Base-by-base conservation (phyloP, 2,888 invertebrate genomes). In the Rutpela maculata region DNA sequence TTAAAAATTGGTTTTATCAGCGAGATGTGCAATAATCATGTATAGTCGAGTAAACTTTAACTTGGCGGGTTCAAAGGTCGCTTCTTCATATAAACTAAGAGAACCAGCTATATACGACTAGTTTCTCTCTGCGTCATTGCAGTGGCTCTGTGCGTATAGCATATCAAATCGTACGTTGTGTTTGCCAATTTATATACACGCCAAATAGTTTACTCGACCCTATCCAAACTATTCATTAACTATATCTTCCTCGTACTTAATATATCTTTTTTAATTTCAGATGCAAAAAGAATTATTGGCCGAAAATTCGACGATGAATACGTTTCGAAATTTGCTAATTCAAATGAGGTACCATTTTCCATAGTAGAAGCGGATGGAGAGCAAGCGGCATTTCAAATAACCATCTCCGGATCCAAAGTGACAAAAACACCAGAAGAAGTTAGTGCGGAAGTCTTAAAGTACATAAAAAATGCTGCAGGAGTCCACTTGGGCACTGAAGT, bases 381-480 rank as follows among this genome's bases (percentile, higher is more conserved):
- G 0, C 26, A 66, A 26, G 75, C 60, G 4, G 71, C 57, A 0
- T 75, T 43, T 18, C 19, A 70, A 50, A n/a, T 75, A 3, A 38
- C 35, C 17, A 35, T 71, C 0, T n/a, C 22, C 12, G 26, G 10
- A 11, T 15, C 31, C 15, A 17, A 4, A 12, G 55, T 73, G 18
- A 50, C 7, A 1, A 76, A 76, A 60, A 66, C 38, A 78, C 82
- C 81, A 2, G 81, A 81, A 76, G 74, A 82, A 63, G 74, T 77
- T n/a, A 78, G 82, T 62, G 78, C 79, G 0, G 81, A 80, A 71
- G 67, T 82, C 17, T 60, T 82, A 17, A 81, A 80, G 57, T 78
- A 81, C 62, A 50, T 82, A 15, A 78, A 65, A 43, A 22, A 75
- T 15, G 74, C 66, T 9, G 80, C 82, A 0, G 56, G 43, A 31